Evolutionary conservation across 2,113 vertebrate genomes (phyloP), one percentile per base, ranked within the genome.

Genomic region (Elephas maximus): DNA sequence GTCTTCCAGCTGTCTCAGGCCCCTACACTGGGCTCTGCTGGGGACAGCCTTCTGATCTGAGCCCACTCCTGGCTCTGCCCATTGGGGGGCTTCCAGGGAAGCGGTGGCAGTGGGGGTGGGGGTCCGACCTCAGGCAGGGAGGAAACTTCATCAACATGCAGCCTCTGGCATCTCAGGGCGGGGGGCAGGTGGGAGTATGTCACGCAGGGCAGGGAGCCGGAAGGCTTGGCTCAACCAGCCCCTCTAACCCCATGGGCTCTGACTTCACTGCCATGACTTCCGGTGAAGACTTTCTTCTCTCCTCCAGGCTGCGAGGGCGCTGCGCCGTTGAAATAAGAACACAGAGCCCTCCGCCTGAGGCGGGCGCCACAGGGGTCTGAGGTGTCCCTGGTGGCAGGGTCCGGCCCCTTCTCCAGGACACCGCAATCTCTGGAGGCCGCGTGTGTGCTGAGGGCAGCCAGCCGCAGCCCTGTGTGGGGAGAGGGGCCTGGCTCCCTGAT

Each of bases 21-120:
- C 60, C 90, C 37, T 51, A 45, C 63, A 65, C 18, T 28, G 6
- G 60, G 57, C 17, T 85, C 60, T 45, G 41, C 60, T 30, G 30
- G 80, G 30, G n/a, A 37, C 23, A 14, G 62, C 11, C 30, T 60
- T 30, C 45, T n/a, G 78, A 44, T 71, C 79, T 8, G 0, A 37
- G 24, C 63, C 11, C 0, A 30, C 67, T 15, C 0, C 20, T 8
- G 45, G 62, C 28, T 78, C 67, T 74, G 18, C 69, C 51, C 44
- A 73, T 0, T 1, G 15, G 5, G 5, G 21, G 51, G 53, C 63
- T 0, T 1, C 14, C 3, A 63, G 26, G 12, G 53, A 57, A 4
- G 8, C 33, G 65, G 63, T 10, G 24, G 8, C 63, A 23, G 24
- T 26, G 63, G 23, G 63, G 63, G 37, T 9, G 33, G 44, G 67